Conservation (phyloP, 2,888 invertebrate genomes). For the Rhaphigaster nebulosa region DNA sequence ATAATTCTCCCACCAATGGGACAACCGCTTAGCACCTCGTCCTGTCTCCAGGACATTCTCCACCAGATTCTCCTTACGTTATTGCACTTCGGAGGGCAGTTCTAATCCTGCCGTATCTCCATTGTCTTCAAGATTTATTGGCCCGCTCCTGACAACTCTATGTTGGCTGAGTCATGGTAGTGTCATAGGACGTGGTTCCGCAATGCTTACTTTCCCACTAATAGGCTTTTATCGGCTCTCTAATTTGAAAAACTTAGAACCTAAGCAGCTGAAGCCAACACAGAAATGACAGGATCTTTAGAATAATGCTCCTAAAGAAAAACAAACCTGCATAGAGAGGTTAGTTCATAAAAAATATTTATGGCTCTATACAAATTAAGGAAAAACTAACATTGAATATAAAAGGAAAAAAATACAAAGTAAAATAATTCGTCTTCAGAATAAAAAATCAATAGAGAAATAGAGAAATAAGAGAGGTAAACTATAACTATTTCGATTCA, state of each 20-base stretch:
- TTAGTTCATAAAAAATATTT: too few species aligned
- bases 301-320: too few species aligned
- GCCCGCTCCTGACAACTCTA: conserved; percentile 22
- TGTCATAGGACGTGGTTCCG: neutral
- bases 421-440: too few species aligned
- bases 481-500: too few species aligned
- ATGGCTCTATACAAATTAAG: too few species aligned
- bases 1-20: conserved; percentile 50
- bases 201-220: neutral
- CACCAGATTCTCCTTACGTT: conserved; percentile 43
- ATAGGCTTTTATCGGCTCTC: neutral
- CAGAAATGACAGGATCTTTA: too few species aligned
- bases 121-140: conserved; percentile 18
- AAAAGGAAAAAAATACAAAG: too few species aligned
- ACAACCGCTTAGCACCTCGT: conserved; percentile 41
- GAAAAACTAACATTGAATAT: too few species aligned
- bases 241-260: neutral
- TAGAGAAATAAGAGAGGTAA: too few species aligned
- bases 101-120: conserved; percentile 21
- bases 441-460: too few species aligned
- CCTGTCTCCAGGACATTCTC: conserved; percentile 44
- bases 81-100: conserved; percentile 49
- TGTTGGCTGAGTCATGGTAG: conserved; percentile 32
- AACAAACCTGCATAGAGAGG: too few species aligned
- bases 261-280: neutral